Evolutionary conservation across 2,797 vertebrate species (phyloP), one percentile per base, ranked within the genome.

Genomic region (Galago senegalensis): DNA sequence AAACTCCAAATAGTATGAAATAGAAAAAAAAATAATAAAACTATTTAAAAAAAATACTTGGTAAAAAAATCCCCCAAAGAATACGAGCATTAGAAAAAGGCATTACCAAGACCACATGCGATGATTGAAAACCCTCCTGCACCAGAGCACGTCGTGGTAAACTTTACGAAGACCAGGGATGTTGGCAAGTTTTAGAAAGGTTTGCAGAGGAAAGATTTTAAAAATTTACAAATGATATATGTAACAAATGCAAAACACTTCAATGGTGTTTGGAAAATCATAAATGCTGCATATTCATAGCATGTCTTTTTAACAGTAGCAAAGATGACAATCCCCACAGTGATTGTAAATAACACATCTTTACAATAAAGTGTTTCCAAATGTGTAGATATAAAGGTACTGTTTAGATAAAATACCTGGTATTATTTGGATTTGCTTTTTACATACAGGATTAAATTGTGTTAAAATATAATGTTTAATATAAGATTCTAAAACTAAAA

Each of bases 401-500:
- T 84, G 14, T 53, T 85, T 34, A 53, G 10, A 75, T 16, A 84
- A 81, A 94, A 37, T 83, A n/a, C n/a, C 3, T 72, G 14, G 56
- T 70, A 77, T 76, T 91, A 86, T 82, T 94, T 92, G 20, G n/a
- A 73, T 23, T 72, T 65, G 4, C 10, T 79, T 85, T 43, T 84
- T 43, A 91, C 29, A 61, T 17, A 31, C 18, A 73, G 2, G 67
- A 72, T 61, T 93, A 76, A 94, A 84, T 73, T 60, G 27, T 82
- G 25, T 69, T 88, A 88, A 89, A 82, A 82, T 61, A 67, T 76
- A 53, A 73, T 31, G 7, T 25, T 86, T 70, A 58, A 18, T 94
- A 61, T 43, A 88, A 72, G 40, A 86, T 80, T 92, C 43, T 94
- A 29, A 93, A 92, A 82, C 77, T 79, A 90, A 93, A 85, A 89